Evolutionary conservation across 2,797 vertebrate genomes (phyloP), one percentile per base, ranked within the genome.

Genomic region (Eulemur mongoz): DNA sequence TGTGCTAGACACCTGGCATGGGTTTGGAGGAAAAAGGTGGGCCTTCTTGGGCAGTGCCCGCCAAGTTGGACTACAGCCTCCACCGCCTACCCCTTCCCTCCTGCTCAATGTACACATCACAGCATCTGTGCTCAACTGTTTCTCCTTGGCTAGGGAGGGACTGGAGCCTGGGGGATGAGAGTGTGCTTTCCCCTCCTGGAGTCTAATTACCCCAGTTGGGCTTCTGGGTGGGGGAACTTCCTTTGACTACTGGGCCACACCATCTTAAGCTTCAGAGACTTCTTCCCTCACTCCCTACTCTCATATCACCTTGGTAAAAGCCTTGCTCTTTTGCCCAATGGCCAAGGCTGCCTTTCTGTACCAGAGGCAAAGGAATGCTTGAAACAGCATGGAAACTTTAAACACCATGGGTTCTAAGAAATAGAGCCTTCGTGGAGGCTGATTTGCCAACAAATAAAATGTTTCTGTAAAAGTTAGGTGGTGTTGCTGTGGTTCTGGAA

Each of bases 1-100:
- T 97, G 95, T 97, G 80, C 70, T 48, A 15, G 96, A 43, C 93
- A 73, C 94, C 89, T 96, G 97, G 97, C 91, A 23, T 2, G 65
- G 80, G 25, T 69, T 95, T 30, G 83, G 80, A 59, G 92, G 96
- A 25, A 90, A 93, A 73, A 93, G 79, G 95, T 79, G 76, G 93
- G 72, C 38, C 40, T 91, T 96, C 32, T 25, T 4, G 48, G 79
- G 82, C 43, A 18, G 30, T 3, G 75, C 70, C 73, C 0, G 70
- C 94, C 59, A 67, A 89, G 70, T 25, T 72, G 94, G 91, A 57
- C 17, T 48, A 27, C 0, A 22, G 82, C 90, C 61, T 45, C 89
- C 23, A 27, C 17, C 0, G 18, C 72, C 40, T 20, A 32, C 14
- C 20, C 48, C 72, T 89, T 81, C 57, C 35, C 25, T 89, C 70